These are phyloP conservation scores for Peromyscus attwateri DNA, from an alignment of 2,797 vertebrate species.

Conservation along the genomic window DNA sequence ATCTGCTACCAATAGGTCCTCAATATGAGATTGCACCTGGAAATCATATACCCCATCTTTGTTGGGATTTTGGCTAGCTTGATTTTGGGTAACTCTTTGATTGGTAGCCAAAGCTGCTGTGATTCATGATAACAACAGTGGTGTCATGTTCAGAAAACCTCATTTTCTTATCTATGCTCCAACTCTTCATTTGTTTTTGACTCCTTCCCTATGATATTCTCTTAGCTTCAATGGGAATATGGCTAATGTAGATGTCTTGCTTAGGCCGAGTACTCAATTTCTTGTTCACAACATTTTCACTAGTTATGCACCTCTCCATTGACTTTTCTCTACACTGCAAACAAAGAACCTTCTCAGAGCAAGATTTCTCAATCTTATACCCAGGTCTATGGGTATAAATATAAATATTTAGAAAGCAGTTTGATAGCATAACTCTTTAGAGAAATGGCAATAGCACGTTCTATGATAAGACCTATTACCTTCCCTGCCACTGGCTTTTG, in stretches of 20 bases:
- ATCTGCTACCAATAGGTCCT: background rate
- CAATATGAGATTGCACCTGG: fast-evolving
- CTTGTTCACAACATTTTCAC: background rate
- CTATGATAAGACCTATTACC: background rate
- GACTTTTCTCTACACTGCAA: background rate
- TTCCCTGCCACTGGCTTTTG: background rate
- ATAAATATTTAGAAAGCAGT: background rate
- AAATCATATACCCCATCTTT: background rate
- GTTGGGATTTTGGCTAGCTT: background rate
- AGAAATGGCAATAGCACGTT: background rate
- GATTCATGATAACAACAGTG: too few relatives aligned
- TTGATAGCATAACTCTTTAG: background rate
- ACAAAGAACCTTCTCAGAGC: background rate
- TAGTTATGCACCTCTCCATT: background rate
- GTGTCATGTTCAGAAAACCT: background rate
- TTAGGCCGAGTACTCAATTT: too few relatives aligned
- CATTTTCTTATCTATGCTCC: background rate
- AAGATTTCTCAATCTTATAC: background rate
- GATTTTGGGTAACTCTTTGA: background rate
- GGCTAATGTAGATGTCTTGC: background rate
- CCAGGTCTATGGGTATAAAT: background rate
- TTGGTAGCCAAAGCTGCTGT: background rate
- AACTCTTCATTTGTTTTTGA: background rate
- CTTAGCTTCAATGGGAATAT: background rate
- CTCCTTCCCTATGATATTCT: background rate